These are phyloP conservation scores for Bucorvus abyssinicus DNA, from an alignment of 2,797 vertebrate genomes.

Conservation along the genomic window DNA sequence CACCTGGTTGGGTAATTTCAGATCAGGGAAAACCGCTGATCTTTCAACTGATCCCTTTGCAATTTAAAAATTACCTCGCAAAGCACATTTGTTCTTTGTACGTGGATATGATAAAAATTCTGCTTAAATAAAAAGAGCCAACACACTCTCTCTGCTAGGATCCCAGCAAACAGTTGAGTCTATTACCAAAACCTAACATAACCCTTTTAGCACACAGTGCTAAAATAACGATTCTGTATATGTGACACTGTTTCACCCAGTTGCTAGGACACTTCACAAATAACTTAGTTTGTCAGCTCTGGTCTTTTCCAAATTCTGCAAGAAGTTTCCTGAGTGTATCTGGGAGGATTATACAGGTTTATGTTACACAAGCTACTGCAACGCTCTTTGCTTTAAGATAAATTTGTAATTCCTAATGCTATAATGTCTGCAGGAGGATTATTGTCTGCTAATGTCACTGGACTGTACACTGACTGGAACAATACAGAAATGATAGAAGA, in stretches of 20 bases:
- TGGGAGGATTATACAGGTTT: neutral
- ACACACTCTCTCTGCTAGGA: neutral
- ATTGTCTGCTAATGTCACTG: slow-evolving; percentile 26
- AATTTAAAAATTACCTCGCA: neutral
- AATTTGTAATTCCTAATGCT: slow-evolving; percentile 26
- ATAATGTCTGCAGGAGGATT: slow-evolving; percentile 18
- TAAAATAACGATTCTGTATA: neutral
- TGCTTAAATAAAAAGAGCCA: neutral
- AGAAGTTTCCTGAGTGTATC: neutral
- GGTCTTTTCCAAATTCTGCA: neutral
- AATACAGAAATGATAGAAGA: neutral
- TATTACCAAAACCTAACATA: neutral
- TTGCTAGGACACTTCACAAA: neutral
- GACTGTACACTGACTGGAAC: neutral
- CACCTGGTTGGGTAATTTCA: neutral
- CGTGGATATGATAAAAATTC: neutral
- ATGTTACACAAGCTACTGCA: neutral
- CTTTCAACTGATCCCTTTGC: neutral
- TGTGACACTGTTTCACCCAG: neutral
- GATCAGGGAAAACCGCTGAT: neutral
- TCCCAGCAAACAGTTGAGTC: neutral
- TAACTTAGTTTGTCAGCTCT: neutral
- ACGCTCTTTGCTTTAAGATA: neutral
- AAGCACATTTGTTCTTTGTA: neutral
- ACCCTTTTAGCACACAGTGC: neutral